A percentile compares a stretch with the other conserved stretches of the same genome.
phyloP scores from a whole-genome alignment of 2,113 vertebrate species.

The Microcebus murinus region DNA sequence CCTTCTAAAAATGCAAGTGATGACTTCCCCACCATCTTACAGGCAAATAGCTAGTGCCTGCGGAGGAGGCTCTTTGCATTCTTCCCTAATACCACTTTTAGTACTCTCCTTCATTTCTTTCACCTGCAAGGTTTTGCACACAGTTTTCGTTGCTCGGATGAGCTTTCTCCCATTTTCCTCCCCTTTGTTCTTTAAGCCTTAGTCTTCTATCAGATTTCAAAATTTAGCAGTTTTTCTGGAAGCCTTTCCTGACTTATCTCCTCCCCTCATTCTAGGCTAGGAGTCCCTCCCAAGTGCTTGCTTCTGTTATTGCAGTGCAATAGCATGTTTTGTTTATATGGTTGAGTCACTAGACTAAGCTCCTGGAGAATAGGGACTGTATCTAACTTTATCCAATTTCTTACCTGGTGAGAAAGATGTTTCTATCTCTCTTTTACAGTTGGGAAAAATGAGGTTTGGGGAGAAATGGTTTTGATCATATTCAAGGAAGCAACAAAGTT shows the following conservation, averaged over 20 bases:
- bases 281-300: background rate
- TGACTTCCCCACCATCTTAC: rapidly evolving
- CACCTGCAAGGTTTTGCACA: background rate
- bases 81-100: no score
- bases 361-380: background rate
- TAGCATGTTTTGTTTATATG: background rate
- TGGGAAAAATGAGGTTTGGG: background rate
- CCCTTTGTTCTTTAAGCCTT: background rate
- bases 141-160: background rate
- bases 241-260: background rate
- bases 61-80: background rate
- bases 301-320: background rate
- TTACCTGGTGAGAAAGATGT: background rate
- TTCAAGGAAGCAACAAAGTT: background rate
- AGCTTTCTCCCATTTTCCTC: background rate
- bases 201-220: background rate
- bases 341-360: background rate
- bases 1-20: background rate
- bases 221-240: background rate
- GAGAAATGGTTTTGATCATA: background rate
- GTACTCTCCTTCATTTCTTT: background rate
- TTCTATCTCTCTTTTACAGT: background rate
- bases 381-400: background rate
- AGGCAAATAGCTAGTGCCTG: background rate
- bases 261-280: background rate